Evolutionary conservation across 2,797 vertebrate species (phyloP), one percentile per base, ranked within the genome.

Genomic region (Nannoperca obscura): DNA sequence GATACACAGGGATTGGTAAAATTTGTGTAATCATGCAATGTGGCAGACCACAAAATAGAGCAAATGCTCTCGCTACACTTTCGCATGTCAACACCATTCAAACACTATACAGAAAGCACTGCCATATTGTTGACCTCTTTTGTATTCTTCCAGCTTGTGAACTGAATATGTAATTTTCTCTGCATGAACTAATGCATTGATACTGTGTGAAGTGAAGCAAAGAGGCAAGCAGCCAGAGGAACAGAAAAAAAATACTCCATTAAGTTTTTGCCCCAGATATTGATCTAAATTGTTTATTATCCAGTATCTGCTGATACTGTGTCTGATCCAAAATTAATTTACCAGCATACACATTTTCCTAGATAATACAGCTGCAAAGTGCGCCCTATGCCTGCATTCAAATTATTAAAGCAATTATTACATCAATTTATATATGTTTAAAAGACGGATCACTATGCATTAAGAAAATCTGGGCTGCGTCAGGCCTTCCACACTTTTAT

Each of bases 81-180:
- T 64, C 38, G 38, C 52, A 11, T 58, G 73, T 81, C 75, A 81
- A 58, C 52, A 9, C 54, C 60, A 68, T 80, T 79, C 57, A 71
- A 73, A 71, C 69, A 24, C 22, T 42, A 5, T 1, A n/a, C 47
- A 79, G 46, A 79, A 75, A 86, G 74, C 27, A 82, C 58, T 24
- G 46, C n/a, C 72, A 70, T 57, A 58, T 82, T 85, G 60, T 86
- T 76, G 49, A 47, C 60, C 52, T 69, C 83, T 49, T 87, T 82
- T 86, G 69, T 83, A 40, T 76, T 83, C 64, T 67, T 55, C 24
- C 57, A 40, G 52, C 78, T 78, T 36, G 42, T 57, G 66, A 46
- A 54, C 67, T 30, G 58, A 85, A 88, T 70, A 42, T 88, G 71
- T 84, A 40, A 89, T 87, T 91, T 89, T 80, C 82, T 81, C 77